Percentiles rank a stretch among this genome's conserved stretches.
Conservation (phyloP, 2,888 invertebrate species). For the Ditula angustiorana region DNA sequence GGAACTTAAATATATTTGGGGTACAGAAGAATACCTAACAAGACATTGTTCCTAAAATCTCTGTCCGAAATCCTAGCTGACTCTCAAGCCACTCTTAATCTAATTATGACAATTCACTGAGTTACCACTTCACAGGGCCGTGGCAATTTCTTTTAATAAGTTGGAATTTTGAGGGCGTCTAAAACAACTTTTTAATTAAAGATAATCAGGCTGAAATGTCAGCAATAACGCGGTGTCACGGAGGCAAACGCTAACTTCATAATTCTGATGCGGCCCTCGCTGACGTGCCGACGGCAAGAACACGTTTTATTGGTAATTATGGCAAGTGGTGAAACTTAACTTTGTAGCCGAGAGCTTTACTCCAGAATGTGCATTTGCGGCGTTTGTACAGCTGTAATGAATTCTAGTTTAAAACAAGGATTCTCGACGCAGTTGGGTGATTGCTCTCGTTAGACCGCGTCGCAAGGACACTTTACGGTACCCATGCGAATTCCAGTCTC, state of each 20-base stretch:
- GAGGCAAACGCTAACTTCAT: slow-evolving; percentile 69
- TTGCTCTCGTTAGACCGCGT: slow-evolving; percentile 74
- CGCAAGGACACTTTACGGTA: slow-evolving; percentile 58
- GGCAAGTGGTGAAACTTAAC: slow-evolving; percentile 76
- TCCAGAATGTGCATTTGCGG: slow-evolving; percentile 74
- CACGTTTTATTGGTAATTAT: slow-evolving; percentile 80
- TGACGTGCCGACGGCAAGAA: slow-evolving; percentile 67
- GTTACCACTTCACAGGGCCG: slow-evolving; percentile 70
- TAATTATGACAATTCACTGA: slow-evolving; percentile 76
- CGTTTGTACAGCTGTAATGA: slow-evolving; percentile 76
- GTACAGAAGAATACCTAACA: slow-evolving; percentile 15
- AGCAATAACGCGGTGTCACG: slow-evolving; percentile 74
- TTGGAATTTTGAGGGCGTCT: slow-evolving; percentile 70
- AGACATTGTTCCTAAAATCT: slow-evolving; percentile 44
- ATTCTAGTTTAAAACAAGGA: slow-evolving; percentile 80
- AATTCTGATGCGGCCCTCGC: slow-evolving; percentile 67
- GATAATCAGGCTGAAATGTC: slow-evolving; percentile 77
- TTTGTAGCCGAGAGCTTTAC: slow-evolving; percentile 65
- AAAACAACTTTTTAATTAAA: slow-evolving; percentile 82
- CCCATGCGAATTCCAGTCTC: slow-evolving; percentile 55
- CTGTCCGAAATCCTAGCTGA: slow-evolving; percentile 56
- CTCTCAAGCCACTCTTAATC: slow-evolving; percentile 64
- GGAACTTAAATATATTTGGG: slow-evolving; percentile 1
- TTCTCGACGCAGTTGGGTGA: slow-evolving; percentile 75
- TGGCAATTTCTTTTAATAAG: slow-evolving; percentile 79